These are phyloP conservation scores for Pygoscelis antarcticus DNA, from an alignment of 2,113 vertebrate genomes.

Conservation along the genomic window DNA sequence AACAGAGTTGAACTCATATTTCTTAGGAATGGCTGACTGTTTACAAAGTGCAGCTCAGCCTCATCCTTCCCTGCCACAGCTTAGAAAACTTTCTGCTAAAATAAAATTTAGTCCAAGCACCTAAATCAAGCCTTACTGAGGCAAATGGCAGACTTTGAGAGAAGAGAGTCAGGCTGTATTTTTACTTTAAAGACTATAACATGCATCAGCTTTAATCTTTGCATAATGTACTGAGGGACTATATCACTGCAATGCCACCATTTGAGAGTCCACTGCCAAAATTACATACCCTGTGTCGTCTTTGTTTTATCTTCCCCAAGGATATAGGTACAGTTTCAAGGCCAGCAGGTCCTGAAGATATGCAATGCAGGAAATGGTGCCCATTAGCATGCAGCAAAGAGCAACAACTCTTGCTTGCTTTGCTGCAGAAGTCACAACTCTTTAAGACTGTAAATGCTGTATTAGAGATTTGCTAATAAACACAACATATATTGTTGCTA, in stretches of 20 bases:
- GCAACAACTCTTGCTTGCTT: background rate
- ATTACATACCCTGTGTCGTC: background rate
- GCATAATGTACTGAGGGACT: background rate
- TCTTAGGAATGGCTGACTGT: background rate
- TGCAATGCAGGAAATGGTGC: slow-evolving; percentile 14
- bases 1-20: background rate
- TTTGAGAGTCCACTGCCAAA: background rate
- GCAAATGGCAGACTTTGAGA: background rate
- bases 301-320: slow-evolving; percentile 17
- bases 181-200: slow-evolving; percentile 24
- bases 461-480: background rate
- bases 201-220: background rate
- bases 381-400: slow-evolving; percentile 20
- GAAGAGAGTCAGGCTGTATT: background rate
- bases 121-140: background rate
- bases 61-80: background rate
- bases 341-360: slow-evolving; percentile 11
- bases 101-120: background rate
- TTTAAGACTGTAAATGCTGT: background rate
- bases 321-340: background rate
- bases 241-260: background rate
- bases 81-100: background rate
- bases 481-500: background rate
- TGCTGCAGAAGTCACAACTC: slow-evolving; percentile 20
- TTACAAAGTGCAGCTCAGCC: background rate